phyloP scores from a whole-genome alignment of 2,888 invertebrate genomes.

The Cylloceria caligata region DNA sequence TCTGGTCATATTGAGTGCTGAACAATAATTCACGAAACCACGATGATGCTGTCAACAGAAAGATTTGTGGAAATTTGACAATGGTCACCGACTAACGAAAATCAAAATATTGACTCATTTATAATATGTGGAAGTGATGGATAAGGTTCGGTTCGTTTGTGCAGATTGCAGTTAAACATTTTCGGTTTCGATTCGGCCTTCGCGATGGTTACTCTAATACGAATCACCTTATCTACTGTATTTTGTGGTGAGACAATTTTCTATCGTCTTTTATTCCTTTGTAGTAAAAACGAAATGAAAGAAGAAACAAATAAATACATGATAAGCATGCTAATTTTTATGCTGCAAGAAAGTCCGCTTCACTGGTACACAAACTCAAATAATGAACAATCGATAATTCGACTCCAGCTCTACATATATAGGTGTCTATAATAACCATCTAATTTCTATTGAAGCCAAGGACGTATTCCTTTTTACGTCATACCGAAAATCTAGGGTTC shows the following conservation, averaged over 20 bases:
- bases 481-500: neutral
- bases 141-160: conserved; percentile 12
- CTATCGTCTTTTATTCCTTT: neutral
- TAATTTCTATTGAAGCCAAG: neutral
- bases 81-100: neutral
- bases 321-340: conserved; percentile 17
- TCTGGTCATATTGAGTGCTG: too few species aligned
- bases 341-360: too few species aligned
- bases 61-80: conserved; percentile 42
- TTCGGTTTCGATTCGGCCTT: conserved; percentile 49
- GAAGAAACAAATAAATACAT: neutral
- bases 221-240: conserved; percentile 75
- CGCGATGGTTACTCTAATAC: conserved; percentile 79
- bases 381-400: conserved; percentile 68
- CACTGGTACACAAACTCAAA: conserved; percentile 63
- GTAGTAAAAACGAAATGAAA: conserved; percentile 29
- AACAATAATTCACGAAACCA: neutral
- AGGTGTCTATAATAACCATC: neutral
- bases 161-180: conserved; percentile 48
- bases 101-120: conserved; percentile 31
- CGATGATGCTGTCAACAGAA: conserved; percentile 1
- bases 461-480: neutral
- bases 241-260: conserved; percentile 77
- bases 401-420: neutral
- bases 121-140: conserved; percentile 71